These are phyloP conservation scores for Synanthedon formicaeformis DNA, from an alignment of 2,888 invertebrate genomes.

Conservation along the genomic window DNA sequence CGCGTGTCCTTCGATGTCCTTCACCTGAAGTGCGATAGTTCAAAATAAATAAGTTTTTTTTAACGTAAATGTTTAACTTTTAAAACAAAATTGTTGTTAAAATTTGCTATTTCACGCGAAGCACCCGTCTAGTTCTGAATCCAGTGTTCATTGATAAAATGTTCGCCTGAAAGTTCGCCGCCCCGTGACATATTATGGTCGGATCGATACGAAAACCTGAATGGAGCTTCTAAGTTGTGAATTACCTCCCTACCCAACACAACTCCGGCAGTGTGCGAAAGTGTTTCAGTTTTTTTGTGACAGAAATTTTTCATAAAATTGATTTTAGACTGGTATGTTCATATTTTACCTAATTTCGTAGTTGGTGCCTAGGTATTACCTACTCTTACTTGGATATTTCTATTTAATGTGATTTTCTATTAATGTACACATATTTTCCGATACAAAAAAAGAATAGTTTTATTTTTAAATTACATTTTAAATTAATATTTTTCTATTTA, in stretches of 20 bases:
- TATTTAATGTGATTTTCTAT: too few relatives aligned
- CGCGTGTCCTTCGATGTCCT: conserved; percentile 23
- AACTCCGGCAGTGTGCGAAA: conserved; percentile 1
- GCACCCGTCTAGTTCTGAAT: background rate
- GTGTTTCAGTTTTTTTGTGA: too few relatives aligned
- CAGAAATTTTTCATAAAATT: too few relatives aligned
- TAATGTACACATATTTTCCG: too few relatives aligned
- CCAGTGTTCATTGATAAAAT: conserved; percentile 8
- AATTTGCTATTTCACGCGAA: background rate
- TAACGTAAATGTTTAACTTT: background rate
- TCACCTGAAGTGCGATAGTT: conserved; percentile 8
- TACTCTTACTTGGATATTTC: too few relatives aligned
- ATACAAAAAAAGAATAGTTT: too few relatives aligned
- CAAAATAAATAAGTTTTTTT: background rate
- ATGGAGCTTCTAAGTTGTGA: conserved; percentile 37
- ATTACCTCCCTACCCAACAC: conserved; percentile 8
- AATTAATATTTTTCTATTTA: too few relatives aligned
- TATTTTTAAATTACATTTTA: too few relatives aligned
- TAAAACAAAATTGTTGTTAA: background rate
- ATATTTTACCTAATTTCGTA: too few relatives aligned
- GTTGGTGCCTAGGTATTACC: too few relatives aligned
- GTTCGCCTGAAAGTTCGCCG: conserved; percentile 61
- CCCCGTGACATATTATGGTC: conserved; percentile 34
- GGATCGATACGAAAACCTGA: conserved; percentile 53
- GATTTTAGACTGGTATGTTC: too few relatives aligned